phyloP scores from a whole-genome alignment of 2,797 vertebrate genomes.

The Cetoscarus ocellatus region DNA sequence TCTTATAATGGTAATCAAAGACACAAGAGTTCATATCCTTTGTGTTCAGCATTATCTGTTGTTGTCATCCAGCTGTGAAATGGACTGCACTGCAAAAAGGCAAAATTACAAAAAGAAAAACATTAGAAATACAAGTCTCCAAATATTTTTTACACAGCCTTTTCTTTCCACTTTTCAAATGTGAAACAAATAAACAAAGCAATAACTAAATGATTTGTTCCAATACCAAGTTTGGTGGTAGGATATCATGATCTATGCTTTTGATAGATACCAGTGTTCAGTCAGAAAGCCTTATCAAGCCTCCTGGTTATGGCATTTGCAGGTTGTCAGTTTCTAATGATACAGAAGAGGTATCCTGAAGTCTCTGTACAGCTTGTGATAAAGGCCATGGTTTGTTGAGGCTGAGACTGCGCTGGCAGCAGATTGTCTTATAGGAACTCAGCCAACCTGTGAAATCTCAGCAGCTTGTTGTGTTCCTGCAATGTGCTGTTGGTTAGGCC shows the following conservation, averaged over 20 bases:
- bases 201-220: no score
- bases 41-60: no score
- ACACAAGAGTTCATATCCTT: neutral
- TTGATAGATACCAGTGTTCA: neutral
- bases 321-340: neutral
- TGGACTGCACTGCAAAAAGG: no score
- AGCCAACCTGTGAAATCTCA: constrained; percentile 68
- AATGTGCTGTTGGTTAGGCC: constrained; percentile 54
- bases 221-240: no score
- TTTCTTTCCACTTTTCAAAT: no score
- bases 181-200: no score
- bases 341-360: constrained; percentile 1
- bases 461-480: constrained; percentile 47
- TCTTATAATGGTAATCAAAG: neutral
- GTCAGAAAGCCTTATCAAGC: neutral
- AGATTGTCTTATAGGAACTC: constrained; percentile 63
- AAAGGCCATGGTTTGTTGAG: constrained; percentile 48
- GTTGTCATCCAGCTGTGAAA: no score
- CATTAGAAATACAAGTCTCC: no score
- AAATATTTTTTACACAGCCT: no score
- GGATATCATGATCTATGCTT: no score
- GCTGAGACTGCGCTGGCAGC: constrained; percentile 41
- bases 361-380: neutral
- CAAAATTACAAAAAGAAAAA: no score
- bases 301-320: neutral